Percentiles rank a stretch among this genome's conserved stretches.
phyloP scores from a whole-genome alignment of 2,888 invertebrate species.

The Trachelus troglodyta region DNA sequence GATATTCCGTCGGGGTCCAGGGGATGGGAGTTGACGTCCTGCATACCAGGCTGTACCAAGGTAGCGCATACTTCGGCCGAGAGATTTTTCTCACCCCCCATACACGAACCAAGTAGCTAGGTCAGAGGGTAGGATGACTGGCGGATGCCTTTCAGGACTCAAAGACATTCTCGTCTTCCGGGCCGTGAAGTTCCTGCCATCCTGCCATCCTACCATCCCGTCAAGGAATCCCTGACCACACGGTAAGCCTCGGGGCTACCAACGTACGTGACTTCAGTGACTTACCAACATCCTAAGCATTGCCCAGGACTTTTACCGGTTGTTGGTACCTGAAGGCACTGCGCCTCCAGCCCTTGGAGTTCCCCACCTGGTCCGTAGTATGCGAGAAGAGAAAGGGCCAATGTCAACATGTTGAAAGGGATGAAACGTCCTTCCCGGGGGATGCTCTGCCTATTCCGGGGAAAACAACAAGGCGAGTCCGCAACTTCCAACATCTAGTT shows the following conservation, averaged over 20 bases:
- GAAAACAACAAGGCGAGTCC: no score
- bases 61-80: slow-evolving; percentile 46
- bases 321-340: no score
- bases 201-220: slow-evolving; percentile 29
- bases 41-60: slow-evolving; percentile 39
- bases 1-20: neutral
- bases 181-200: slow-evolving; percentile 57
- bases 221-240: slow-evolving; percentile 62
- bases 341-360: no score
- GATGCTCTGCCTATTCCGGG: no score
- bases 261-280: slow-evolving; percentile 37
- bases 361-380: no score
- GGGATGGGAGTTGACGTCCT: neutral
- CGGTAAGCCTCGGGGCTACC: slow-evolving; percentile 50
- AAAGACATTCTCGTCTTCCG: slow-evolving; percentile 65
- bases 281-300: slow-evolving; percentile 51
- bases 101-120: neutral
- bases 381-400: no score
- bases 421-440: no score
- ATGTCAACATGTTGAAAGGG: no score
- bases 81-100: slow-evolving; percentile 46
- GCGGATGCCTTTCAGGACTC: slow-evolving; percentile 59
- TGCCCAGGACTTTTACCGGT: slow-evolving; percentile 35
- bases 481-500: no score
- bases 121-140: slow-evolving; percentile 1